These are phyloP conservation scores for Cosmia pyralina DNA, from an alignment of 2,888 invertebrate genomes.

Conservation along the genomic window DNA sequence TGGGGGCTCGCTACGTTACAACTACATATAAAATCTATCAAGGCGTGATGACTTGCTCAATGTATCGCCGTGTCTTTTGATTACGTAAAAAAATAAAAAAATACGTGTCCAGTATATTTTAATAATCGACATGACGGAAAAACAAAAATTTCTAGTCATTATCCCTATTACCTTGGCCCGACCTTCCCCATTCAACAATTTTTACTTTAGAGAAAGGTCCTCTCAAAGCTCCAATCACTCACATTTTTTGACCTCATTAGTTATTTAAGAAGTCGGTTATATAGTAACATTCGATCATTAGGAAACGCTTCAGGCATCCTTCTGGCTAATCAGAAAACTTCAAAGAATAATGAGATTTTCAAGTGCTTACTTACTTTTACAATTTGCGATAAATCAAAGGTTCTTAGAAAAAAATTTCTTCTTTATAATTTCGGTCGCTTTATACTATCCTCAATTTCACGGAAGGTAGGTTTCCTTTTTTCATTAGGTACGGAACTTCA, in stretches of 20 bases:
- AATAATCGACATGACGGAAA: too few species aligned
- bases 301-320: slow-evolving; percentile 18
- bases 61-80: too few species aligned
- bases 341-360: slow-evolving; percentile 24
- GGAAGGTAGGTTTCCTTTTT: background rate
- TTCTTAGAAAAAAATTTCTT: slow-evolving; percentile 10
- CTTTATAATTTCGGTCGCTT: slow-evolving; percentile 23
- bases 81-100: too few species aligned
- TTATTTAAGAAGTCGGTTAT: slow-evolving; percentile 8
- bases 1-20: too few species aligned
- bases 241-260: slow-evolving; percentile 6
- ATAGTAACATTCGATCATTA: slow-evolving; percentile 32
- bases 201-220: background rate
- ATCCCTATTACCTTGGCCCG: too few species aligned
- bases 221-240: background rate
- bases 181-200: background rate
- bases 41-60: too few species aligned
- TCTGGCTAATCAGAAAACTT: slow-evolving; percentile 21
- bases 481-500: background rate
- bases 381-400: slow-evolving; percentile 33
- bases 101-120: too few species aligned
- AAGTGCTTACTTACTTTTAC: slow-evolving; percentile 2
- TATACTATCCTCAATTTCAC: slow-evolving; percentile 15
- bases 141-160: too few species aligned
- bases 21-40: too few species aligned